Base-by-base conservation (phyloP, 1,140 invertebrate species). In the Arion vulgaris region DNA sequence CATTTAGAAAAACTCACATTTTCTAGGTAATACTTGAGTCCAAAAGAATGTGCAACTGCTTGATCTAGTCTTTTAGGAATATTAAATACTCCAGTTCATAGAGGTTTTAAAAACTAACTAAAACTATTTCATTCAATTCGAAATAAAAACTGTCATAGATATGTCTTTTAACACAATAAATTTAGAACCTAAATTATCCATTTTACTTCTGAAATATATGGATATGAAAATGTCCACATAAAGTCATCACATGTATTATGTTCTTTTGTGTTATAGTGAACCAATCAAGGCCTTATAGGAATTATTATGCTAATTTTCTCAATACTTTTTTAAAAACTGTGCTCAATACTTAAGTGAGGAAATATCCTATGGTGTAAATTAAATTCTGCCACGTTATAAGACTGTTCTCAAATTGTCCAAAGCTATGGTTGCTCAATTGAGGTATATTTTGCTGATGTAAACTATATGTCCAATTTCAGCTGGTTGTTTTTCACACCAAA, bases 161-260 rank as follows among this genome's bases (percentile, higher is more conserved):
- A n/a, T 19, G 26, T 5, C 26, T n/a, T 62, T 62, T 62, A 62
- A 23, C 57, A n/a, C 57, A 62, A 62, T 19, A n/a, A 62, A 62
- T 19, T 13, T n/a, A 23, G 26, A n/a, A n/a, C 13, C 57, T 62
- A 62, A 49, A 62, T 7, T 62, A n/a, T 62, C 57, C 57, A 62
- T 62, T 62, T 62, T 62, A 62, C n/a, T 62, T 62, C 13, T 15
- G 57, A 62, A 62, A 62, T 62, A 62, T 62, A 13, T 62, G 57
- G 57, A n/a, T 62, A 62, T 62, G 13, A 62, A 62, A 62, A 62
- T 62, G 57, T 62, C 26, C 57, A 62, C 57, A 19, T 23, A 19
- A 15, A 13, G 26, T 62, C 57, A 5, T 62, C 57, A 62, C 26
- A 23, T 62, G 57, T n/a, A 62, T 19, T 62, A 15, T 62, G 57